phyloP scores from a whole-genome alignment of 2,888 invertebrate genomes.

The Minunthozetes semirufus region DNA sequence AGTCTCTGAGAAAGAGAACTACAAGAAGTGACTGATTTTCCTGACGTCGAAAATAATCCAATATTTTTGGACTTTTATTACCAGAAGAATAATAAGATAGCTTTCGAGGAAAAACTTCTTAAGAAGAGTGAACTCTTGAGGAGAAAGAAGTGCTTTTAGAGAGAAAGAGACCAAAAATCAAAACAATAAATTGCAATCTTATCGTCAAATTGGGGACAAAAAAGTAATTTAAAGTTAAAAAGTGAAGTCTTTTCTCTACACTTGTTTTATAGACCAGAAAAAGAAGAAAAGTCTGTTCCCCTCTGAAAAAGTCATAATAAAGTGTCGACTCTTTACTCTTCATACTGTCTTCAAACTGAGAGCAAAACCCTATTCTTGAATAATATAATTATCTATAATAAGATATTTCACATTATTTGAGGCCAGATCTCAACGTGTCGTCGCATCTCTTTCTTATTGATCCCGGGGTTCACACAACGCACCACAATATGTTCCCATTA shows the following conservation, averaged over 20 bases:
- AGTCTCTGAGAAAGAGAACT: background rate
- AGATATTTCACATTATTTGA: constrained; percentile 12
- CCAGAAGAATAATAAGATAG: background rate
- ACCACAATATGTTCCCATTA: background rate
- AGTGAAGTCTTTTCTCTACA: too few species aligned
- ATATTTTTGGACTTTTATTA: background rate
- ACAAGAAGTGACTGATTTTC: background rate
- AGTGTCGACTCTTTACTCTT: background rate
- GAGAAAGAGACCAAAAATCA: background rate
- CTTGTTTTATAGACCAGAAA: background rate
- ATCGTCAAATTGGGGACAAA: background rate
- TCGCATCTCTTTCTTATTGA: background rate
- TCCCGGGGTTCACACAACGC: too few species aligned
- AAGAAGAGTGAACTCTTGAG: too few species aligned
- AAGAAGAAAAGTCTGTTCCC: background rate
- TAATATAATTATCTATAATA: constrained; percentile 12
- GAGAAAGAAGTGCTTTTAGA: too few species aligned
- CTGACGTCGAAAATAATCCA: background rate
- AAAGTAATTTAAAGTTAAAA: background rate
- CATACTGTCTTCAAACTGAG: too few species aligned
- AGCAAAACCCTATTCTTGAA: background rate
- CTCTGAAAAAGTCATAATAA: background rate
- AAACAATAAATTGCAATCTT: constrained; percentile 17
- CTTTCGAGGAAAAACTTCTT: too few species aligned
- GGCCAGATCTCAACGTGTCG: constrained; percentile 11